Percentiles rank a stretch among this genome's conserved stretches.
Evolutionary conservation across 2,797 vertebrate species (phyloP).

Genomic region (Limnodromus scolopaceus): DNA sequence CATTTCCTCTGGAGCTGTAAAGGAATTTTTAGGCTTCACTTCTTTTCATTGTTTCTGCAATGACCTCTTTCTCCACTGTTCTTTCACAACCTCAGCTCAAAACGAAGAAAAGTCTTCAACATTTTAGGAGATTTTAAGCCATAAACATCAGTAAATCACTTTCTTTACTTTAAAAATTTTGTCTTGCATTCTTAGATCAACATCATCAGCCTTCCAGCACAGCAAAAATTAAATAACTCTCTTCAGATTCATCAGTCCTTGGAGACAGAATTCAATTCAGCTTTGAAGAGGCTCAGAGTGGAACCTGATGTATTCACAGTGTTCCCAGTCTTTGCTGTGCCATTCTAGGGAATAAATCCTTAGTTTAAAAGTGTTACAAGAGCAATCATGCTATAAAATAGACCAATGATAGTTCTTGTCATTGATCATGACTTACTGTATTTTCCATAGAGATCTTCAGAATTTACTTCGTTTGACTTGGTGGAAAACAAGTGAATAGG

Average conservation of each 20-base stretch:
- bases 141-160: neutral
- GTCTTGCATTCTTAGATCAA: neutral
- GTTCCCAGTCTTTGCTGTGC: neutral
- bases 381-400: neutral
- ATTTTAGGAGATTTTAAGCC: neutral
- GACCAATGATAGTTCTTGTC: neutral
- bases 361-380: neutral
- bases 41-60: neutral
- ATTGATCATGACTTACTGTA: neutral
- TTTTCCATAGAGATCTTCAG: neutral
- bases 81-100: neutral
- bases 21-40: neutral
- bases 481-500: neutral
- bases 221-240: neutral
- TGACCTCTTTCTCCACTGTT: neutral
- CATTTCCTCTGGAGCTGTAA: neutral
- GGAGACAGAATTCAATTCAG: neutral
- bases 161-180: neutral
- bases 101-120: neutral
- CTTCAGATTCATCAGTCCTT: neutral
- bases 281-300: neutral
- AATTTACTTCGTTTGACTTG: neutral
- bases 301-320: neutral
- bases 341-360: neutral
- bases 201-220: neutral